Base-by-base conservation (phyloP, 2,888 invertebrate species). In the Pachliopta kotzebuea region DNA sequence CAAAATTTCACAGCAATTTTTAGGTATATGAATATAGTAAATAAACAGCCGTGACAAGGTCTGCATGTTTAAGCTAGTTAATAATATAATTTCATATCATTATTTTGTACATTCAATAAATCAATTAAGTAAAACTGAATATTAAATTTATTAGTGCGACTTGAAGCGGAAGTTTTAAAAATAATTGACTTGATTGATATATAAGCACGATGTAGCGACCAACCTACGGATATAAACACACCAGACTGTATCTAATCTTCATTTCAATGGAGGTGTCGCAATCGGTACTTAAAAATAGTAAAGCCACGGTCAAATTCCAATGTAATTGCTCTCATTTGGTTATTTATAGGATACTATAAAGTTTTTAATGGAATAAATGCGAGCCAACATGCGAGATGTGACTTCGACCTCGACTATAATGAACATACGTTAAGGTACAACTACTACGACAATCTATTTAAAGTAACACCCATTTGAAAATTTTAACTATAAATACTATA, bases 231-330 rank as follows among this genome's bases (percentile, higher is more conserved):
- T 62, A 29, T 62, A 62, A 72, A 72, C 70, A 72, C 69, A 68
- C 71, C 67, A 69, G 71, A 71, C 11, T n/a, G n/a, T 70, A 75
- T 78, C 76, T 72, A 77, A 81, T 82, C 71, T 72, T 77, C 76
- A 71, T 76, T 78, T 78, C 75, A 80, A 79, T 78, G 69, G 69
- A 67, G 73, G 67, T 84, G 81, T 84, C 77, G 84, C 79, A 86
- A 85, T 69, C 72, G 69, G 76, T 75, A 73, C 68, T 84, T 80
- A 79, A 83, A 84, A 72, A 75, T 72, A 81, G 80, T 85, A 85
- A 83, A 85, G 83, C 84, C 85, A 88, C 75, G 85, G 85, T 79
- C 83, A 78, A 84, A 85, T 84, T 72, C 76, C 83, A 86, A 85
- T 84, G 80, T 83, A 86, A 88, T 87, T 72, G 77, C 80, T 81